phyloP scores from a whole-genome alignment of 2,888 invertebrate genomes.

The Leptopterna dolabrata region DNA sequence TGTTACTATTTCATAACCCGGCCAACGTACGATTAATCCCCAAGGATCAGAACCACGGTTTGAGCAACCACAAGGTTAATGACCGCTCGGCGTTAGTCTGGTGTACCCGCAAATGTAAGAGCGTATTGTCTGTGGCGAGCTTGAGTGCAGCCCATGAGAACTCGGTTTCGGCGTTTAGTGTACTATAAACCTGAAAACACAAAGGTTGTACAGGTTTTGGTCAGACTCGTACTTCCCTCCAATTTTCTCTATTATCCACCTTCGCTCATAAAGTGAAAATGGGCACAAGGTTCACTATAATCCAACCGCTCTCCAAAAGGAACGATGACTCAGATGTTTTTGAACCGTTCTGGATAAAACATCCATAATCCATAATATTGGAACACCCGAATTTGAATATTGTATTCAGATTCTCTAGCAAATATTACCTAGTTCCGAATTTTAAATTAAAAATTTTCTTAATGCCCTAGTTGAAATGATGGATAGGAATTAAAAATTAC shows the following conservation, averaged over 20 bases:
- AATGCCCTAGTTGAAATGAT: too few relatives aligned
- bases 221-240: neutral
- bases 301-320: too few relatives aligned
- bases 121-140: neutral
- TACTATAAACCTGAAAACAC: neutral
- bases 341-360: too few relatives aligned
- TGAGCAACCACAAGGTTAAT: neutral
- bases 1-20: constrained; percentile 20
- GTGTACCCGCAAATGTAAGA: neutral
- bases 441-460: too few relatives aligned
- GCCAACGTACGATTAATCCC: neutral
- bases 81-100: neutral
- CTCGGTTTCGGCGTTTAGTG: neutral
- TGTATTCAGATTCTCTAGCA: too few relatives aligned
- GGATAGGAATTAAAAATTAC: too few relatives aligned
- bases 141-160: neutral
- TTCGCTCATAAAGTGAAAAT: too few relatives aligned
- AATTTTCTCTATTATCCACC: neutral
- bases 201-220: neutral
- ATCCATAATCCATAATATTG: too few relatives aligned
- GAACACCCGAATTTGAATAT: too few relatives aligned
- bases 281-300: too few relatives aligned
- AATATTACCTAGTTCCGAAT: too few relatives aligned
- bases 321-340: too few relatives aligned
- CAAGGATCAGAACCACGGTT: neutral